Conservation (phyloP, 2,797 vertebrate species). For the Cryptoblepharus egeriae region DNA sequence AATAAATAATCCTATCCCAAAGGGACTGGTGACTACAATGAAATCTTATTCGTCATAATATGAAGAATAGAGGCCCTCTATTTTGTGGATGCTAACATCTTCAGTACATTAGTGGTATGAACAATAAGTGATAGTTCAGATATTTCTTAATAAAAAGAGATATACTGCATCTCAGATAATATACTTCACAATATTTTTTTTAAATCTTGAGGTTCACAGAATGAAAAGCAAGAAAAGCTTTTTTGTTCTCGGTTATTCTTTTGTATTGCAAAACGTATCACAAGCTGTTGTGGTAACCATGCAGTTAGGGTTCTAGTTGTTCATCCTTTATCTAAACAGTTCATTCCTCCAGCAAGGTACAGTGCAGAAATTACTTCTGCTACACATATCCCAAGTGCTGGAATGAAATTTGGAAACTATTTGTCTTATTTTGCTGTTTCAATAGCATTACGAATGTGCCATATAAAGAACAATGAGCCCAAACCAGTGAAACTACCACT, state of each 20-base stretch:
- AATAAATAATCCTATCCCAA: constrained; percentile 54
- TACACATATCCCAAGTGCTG: neutral
- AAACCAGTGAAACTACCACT: too few species aligned
- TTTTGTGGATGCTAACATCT: constrained; percentile 28
- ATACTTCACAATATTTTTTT: constrained; percentile 22
- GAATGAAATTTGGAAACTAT: neutral
- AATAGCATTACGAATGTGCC: neutral
- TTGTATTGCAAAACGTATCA: neutral
- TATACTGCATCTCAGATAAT: neutral
- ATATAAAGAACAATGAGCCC: neutral
- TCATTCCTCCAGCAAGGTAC: neutral
- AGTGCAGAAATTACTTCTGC: neutral
- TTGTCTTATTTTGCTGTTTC: constrained; percentile 7
- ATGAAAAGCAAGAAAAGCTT: neutral
- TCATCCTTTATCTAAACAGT: constrained; percentile 10
- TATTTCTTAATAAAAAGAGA: neutral
- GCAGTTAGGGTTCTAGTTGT: neutral
- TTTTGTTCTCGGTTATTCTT: neutral
- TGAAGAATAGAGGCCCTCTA: constrained; percentile 32
- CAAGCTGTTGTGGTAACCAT: neutral
- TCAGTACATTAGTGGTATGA: neutral
- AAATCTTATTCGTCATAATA: constrained; percentile 46
- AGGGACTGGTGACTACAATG: constrained; percentile 13
- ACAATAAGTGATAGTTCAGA: neutral
- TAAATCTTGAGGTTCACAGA: neutral